phyloP scores from a whole-genome alignment of 2,797 vertebrate species.

The Anguilla obscura region DNA sequence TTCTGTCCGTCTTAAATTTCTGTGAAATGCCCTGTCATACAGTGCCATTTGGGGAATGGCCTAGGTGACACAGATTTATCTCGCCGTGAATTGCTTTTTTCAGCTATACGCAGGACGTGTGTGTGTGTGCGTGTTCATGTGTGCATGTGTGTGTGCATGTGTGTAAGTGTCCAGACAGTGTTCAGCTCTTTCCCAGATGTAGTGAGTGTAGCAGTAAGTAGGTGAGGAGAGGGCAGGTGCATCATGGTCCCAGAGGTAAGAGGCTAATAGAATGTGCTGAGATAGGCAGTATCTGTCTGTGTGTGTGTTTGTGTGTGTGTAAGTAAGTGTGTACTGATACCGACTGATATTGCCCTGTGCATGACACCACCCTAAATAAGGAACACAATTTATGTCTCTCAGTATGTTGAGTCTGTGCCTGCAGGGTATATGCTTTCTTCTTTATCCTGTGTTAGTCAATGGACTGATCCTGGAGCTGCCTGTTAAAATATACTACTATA shows the following conservation, averaged over 20 bases:
- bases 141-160: background rate
- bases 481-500: background rate
- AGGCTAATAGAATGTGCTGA: conserved; percentile 18
- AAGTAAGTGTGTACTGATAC: background rate
- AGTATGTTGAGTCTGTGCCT: background rate
- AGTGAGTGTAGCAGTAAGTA: background rate
- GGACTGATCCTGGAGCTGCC: background rate
- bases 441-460: background rate
- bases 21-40: background rate
- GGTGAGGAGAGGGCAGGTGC: background rate
- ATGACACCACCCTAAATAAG: background rate
- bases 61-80: background rate
- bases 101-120: background rate
- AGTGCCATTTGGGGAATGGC: background rate
- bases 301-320: background rate
- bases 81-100: background rate
- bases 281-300: background rate
- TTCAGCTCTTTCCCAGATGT: background rate
- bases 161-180: background rate
- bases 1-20: background rate
- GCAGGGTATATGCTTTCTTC: background rate
- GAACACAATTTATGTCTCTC: background rate
- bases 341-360: background rate
- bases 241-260: background rate
- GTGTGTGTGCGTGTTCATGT: background rate